phyloP scores from a whole-genome alignment of 2,113 vertebrate species.

The Romanogobio albipinnatus region DNA sequence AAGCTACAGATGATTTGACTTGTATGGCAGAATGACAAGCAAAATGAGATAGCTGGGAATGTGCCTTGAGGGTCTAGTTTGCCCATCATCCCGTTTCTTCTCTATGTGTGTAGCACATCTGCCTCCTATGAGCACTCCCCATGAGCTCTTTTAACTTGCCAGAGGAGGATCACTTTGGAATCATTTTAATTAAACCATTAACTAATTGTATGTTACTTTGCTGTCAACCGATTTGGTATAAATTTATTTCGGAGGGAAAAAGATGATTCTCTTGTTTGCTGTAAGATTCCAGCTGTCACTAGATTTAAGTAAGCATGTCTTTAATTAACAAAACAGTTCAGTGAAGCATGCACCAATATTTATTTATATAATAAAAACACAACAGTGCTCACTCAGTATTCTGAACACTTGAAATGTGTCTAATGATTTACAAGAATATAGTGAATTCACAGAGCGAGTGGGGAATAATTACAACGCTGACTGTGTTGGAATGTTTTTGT shows the following conservation, averaged over 20 bases:
- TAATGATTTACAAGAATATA: constrained; percentile 35
- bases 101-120: constrained; percentile 58
- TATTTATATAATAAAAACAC: constrained; percentile 66
- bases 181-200: constrained; percentile 77
- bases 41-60: constrained; percentile 36
- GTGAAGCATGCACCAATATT: constrained; percentile 71
- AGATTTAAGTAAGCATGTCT: constrained; percentile 78
- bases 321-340: constrained; percentile 78
- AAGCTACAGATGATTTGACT: constrained; percentile 33
- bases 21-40: constrained; percentile 45
- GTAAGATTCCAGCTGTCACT: constrained; percentile 77
- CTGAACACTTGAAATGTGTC: constrained; percentile 28
- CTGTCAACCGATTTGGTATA: constrained; percentile 75
- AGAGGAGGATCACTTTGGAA: constrained; percentile 65
- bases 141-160: constrained; percentile 56
- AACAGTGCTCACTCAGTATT: constrained; percentile 37
- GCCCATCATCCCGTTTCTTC: constrained; percentile 5
- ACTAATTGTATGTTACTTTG: constrained; percentile 76
- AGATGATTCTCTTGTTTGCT: constrained; percentile 48
- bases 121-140: constrained; percentile 46
- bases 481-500: not conserved
- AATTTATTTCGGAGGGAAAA: constrained; percentile 62
- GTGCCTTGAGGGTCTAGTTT: constrained; percentile 13
- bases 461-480: constrained; percentile 22
- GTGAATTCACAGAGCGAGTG: constrained; percentile 23